These are phyloP conservation scores for Rhamnusium bicolor DNA, from an alignment of 2,888 invertebrate species.

Conservation along the genomic window DNA sequence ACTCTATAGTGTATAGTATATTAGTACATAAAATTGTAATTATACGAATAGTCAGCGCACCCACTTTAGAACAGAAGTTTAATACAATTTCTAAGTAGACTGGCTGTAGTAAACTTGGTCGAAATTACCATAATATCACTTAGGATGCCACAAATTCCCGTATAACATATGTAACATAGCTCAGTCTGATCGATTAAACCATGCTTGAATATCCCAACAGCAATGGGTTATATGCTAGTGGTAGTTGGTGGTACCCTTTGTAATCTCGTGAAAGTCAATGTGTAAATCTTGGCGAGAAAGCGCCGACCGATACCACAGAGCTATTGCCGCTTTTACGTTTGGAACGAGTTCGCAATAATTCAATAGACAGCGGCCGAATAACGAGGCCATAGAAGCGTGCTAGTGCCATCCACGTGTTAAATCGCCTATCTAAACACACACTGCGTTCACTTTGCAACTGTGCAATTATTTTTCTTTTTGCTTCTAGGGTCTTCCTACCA, in stretches of 20 bases:
- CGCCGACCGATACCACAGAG: conserved; percentile 30
- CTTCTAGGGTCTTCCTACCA: no score
- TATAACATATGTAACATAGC: conserved; percentile 45
- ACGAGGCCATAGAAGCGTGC: conserved; percentile 15
- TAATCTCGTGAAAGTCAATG: conserved; percentile 34
- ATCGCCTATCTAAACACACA: conserved; percentile 11
- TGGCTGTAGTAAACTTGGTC: conserved; percentile 36
- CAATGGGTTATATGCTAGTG: conserved; percentile 17
- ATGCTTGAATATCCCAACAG: conserved; percentile 16
- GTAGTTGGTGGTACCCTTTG: conserved; percentile 32
- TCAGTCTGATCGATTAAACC: conserved; percentile 44
- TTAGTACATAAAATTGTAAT: conserved; percentile 11
- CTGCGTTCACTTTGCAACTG: background rate
- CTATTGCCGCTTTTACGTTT: conserved; percentile 45
- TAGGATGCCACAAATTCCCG: conserved; percentile 45
- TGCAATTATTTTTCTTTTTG: no score
- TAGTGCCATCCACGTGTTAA: conserved; percentile 18
- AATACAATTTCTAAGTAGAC: conserved; percentile 40
- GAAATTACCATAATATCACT: conserved; percentile 50
- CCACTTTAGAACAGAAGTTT: conserved; percentile 25
- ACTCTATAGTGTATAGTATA: background rate
- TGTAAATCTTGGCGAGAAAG: conserved; percentile 34
- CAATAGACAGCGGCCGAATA: conserved; percentile 47
- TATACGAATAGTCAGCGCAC: conserved; percentile 2
- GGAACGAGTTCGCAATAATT: conserved; percentile 56